Base-by-base conservation (phyloP, 1,140 invertebrate genomes). In the Philopotamus ludificatus region DNA sequence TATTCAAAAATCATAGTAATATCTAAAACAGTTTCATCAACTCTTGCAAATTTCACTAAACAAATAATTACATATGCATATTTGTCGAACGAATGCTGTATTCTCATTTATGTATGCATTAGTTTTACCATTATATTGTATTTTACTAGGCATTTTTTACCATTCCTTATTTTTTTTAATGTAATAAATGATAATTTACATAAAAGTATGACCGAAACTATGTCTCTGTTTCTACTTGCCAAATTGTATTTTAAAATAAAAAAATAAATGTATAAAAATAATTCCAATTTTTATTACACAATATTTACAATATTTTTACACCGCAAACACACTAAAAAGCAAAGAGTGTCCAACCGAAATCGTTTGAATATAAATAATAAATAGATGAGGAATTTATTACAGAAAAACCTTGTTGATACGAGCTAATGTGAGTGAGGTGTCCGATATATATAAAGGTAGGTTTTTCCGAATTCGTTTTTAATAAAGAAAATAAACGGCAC, bases 251-350 rank as follows among this genome's bases (percentile, higher is more conserved):
- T 47, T 47, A 15, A 15, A 47, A 47, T 47, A 15, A 15, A 15
- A 7, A 12, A 47, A 47, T 15, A 15, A 47, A 47, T 60, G 57
- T 15, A 60, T 41, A 60, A 4, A 60, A 28, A 47, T 1, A 42
- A 57, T 1, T 39, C 34, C 16, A 34, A 1, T 8, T 12, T 39
- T 21, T 39, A 2, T 55, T 34, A 55, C 9, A 39, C 25, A n/a
- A n/a, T n/a, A 39, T 39, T n/a, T 39, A 39, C 7, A 8, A 8
- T 7, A 39, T 39, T 39, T 39, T 7, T 39, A n/a, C 7, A 7
- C 7, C 7, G 7, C 34, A 39, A 8, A 8, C 7, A 39, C 7
- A 39, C 34, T n/a, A 39, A 39, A 39, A 8, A 8, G 7, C 34
- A 39, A 39, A 39, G n/a, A 8, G n/a, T 8, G n/a, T n/a, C n/a